A percentile compares a stretch with the other conserved stretches of the same genome.
phyloP scores from a whole-genome alignment of 1,140 invertebrate species.

The Maniola jurtina region DNA sequence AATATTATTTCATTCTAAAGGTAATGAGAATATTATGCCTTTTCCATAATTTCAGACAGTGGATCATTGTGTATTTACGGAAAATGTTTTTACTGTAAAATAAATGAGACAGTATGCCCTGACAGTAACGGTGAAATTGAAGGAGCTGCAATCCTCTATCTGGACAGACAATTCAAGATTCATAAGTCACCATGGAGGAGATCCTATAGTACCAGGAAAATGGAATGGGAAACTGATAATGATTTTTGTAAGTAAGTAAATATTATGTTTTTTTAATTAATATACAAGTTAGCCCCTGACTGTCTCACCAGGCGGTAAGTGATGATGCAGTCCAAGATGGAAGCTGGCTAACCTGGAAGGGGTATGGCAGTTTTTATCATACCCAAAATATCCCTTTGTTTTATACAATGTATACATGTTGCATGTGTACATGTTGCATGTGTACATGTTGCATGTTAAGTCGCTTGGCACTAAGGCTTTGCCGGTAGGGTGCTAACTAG shows the following conservation, averaged over 20 bases:
- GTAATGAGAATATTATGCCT: not conserved
- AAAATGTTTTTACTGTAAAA: conserved; percentile 92
- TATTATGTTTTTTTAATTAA: not conserved
- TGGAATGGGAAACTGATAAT: conserved; percentile 89
- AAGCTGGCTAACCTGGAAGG: too few relatives aligned
- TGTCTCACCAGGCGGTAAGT: too few relatives aligned
- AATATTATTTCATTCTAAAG: not conserved
- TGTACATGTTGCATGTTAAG: too few relatives aligned
- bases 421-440: too few relatives aligned
- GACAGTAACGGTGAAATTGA: conserved; percentile 84
- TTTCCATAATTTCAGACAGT: conserved; percentile 54
- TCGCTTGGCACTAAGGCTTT: too few relatives aligned
- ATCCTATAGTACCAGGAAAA: conserved; percentile 89
- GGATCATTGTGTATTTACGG: conserved; percentile 90
- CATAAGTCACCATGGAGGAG: conserved; percentile 93
- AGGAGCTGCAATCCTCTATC: conserved; percentile 91
- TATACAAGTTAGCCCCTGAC: too few relatives aligned
- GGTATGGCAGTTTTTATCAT: too few relatives aligned
- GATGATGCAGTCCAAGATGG: too few relatives aligned
- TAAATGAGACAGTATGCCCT: conserved; percentile 90
- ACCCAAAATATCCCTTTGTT: too few relatives aligned
- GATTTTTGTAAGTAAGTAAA: conserved; percentile 87
- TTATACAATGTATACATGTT: too few relatives aligned
- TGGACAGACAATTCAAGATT: conserved; percentile 85
- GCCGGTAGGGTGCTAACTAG: too few relatives aligned